Conservation (phyloP, 2,113 vertebrate genomes). For the Peromyscus leucopus region DNA sequence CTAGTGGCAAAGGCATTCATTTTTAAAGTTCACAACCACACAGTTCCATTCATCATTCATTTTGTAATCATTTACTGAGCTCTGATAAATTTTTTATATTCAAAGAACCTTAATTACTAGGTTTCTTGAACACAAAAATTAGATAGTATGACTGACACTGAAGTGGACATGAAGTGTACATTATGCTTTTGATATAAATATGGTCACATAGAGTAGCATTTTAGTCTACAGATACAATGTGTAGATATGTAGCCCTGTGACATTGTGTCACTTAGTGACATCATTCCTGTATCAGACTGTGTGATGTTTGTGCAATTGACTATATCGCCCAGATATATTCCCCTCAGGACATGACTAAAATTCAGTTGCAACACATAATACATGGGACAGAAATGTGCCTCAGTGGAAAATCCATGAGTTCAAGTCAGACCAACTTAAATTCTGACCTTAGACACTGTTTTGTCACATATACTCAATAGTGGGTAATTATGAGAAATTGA, state of each 20-base stretch:
- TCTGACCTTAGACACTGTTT: background rate
- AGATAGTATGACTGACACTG: background rate
- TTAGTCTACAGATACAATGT: background rate
- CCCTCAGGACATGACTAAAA: background rate
- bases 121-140: background rate
- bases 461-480: background rate
- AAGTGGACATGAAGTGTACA: background rate
- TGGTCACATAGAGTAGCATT: background rate
- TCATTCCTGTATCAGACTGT: no score
- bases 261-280: background rate
- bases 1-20: background rate
- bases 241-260: background rate
- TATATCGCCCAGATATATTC: background rate
- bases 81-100: background rate
- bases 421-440: background rate
- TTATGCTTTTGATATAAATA: background rate
- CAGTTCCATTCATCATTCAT: conserved; percentile 18
- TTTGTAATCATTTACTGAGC: conserved; percentile 41
- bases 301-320: background rate
- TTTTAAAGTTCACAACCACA: background rate
- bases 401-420: background rate
- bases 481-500: background rate
- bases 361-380: background rate
- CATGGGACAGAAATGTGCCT: background rate
- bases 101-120: background rate